Base-by-base conservation (phyloP, 2,888 invertebrate species). In the Lapara coniferarum region DNA sequence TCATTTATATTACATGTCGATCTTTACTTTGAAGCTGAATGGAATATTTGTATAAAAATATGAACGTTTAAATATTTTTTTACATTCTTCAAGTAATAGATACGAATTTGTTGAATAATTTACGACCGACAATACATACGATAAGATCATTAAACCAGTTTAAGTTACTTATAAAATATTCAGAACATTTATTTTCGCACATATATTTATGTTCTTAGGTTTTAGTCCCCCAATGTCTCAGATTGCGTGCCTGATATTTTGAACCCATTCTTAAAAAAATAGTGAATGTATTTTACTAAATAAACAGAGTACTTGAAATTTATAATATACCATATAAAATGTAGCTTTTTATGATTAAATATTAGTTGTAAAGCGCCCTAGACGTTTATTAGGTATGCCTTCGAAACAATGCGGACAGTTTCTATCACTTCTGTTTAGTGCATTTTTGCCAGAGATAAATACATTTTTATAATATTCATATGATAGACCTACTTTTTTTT, bases 341-440 rank as follows among this genome's bases (percentile, higher is more conserved):
- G 37, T 37, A 37, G 37, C 37, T 37, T 37, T 37, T 37, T 37
- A 37, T 37, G 5, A 6, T 37, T 5, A 37, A 37, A 37, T 37
- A 25, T 25, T 25, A 25, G 2, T 25, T 5, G 37, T 37, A 37
- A 5, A 25, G 5, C 56, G 19, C 56, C 56, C 25, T 25, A 13
- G 19, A 13, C 56, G 19, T 58, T 13, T 56, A 30, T 58, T 37
- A n/a, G n/a, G n/a, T n/a, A 37, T 37, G 30, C 30, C 37, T 58
- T 14, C 14, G 57, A 58, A 58, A 57, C 57, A 57, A 58, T 58
- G 57, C 37, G 57, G 37, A 37, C 37, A 58, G 57, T 30, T 57
- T 13, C 25, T 25, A 56, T 56, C 13, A 12, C 51, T 51, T 0
- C 19, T 19, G 25, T 25, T 25, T 25, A 56, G 13, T 56, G 56